Conservation (phyloP, 2,113 vertebrate species). For the Otis tarda region DNA sequence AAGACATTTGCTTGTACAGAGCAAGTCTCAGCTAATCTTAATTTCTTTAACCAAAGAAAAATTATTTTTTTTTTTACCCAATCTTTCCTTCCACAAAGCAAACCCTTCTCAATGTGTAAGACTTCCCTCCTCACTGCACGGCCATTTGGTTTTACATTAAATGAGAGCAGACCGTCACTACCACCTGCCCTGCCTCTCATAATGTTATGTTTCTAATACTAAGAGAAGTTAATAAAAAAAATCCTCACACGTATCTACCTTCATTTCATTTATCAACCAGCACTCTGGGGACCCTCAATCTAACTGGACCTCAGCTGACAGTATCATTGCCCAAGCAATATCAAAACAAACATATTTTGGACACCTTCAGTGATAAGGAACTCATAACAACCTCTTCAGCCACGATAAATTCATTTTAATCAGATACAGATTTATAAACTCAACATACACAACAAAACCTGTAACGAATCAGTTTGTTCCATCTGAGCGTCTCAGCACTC, state of each 20-base stretch:
- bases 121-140: background rate
- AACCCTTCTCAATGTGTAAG: background rate
- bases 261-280: background rate
- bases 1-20: background rate
- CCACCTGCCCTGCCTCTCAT: background rate
- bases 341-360: background rate
- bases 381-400: background rate
- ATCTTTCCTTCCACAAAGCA: background rate
- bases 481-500: background rate
- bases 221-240: background rate
- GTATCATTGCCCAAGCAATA: background rate
- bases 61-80: background rate
- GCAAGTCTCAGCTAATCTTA: background rate
- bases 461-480: background rate
- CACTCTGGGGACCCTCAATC: background rate
- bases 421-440: background rate
- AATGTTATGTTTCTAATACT: background rate
- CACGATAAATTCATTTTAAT: background rate
- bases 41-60: background rate
- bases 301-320: background rate
- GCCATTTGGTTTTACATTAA: background rate
- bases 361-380: background rate
- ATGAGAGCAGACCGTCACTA: background rate
- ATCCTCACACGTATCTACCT: rapidly evolving
- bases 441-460: background rate